Base-by-base conservation (phyloP, 2,113 vertebrate genomes). In the Acrocephalus kingi region DNA sequence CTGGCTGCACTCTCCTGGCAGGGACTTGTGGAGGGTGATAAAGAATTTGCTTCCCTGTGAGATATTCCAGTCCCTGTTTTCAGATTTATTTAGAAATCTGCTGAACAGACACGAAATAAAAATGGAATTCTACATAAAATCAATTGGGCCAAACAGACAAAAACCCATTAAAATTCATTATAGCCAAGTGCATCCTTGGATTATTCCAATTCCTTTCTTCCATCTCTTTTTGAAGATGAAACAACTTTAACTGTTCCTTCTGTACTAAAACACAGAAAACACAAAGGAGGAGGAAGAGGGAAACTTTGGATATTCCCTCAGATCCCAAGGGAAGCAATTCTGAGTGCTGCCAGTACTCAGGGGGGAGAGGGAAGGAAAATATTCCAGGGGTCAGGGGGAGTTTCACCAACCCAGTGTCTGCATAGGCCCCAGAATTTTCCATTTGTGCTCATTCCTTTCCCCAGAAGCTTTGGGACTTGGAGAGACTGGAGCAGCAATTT, bases 401-500 rank as follows among this genome's bases (percentile, higher is more conserved):
- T 85, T 90, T 67, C 59, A 73, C 39, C 73, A 61, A 49, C 62
- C 56, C 74, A 27, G 45, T 1, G 51, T 16, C 11, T 95, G 75
- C 56, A 80, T 7, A 74, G 68, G 39, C 69, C 87, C 62, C 68
- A 84, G 55, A 35, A 88, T 33, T 94, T 94, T 95, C 91, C 94
- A 78, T 19, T 24, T 63, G 37, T 73, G 45, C 79, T 92, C 88
- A 91, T 63, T 90, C 86, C 76, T 78, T 87, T 84, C 62, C 67
- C 66, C 80, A 33, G 27, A 49, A 93, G 76, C 78, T 49, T 33
- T n/a, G n/a, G 54, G 23, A 87, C 46, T 76, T 90, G 83, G 74
- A 96, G 64, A 87, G 79, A 1, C 88, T 78, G 71, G 27, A 90
- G 72, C 74, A 94, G 90, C 55, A 88, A 82, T 95, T 64, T 89